Evolutionary conservation across 2,113 vertebrate genomes (phyloP).

Genomic region (Bubo bubo): DNA sequence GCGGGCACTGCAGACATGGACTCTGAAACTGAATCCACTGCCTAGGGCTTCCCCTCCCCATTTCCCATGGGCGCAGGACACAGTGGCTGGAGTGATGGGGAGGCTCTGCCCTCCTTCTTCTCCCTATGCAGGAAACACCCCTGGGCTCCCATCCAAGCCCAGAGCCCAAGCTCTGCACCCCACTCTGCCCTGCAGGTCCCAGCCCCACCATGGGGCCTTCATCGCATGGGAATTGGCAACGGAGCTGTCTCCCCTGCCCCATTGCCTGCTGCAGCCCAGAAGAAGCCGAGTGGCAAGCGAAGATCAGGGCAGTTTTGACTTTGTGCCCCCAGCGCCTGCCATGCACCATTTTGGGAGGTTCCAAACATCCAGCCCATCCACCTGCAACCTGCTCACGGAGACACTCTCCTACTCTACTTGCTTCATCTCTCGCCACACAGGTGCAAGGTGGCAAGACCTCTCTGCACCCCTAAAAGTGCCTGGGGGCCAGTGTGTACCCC

Average conservation of each 20-base stretch:
- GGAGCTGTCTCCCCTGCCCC: not conserved
- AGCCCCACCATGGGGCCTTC: not conserved
- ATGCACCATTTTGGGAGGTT: not conserved
- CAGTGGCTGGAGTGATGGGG: not conserved
- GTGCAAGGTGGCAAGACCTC: not conserved
- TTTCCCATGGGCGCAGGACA: not conserved
- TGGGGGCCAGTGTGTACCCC: accelerated
- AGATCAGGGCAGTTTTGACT: not conserved
- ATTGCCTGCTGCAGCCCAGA: not conserved
- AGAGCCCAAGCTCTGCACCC: not conserved
- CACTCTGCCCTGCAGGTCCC: not conserved
- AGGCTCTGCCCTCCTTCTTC: not conserved
- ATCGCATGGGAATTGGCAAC: not conserved
- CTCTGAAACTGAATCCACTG: not conserved
- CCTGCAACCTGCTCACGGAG: not conserved
- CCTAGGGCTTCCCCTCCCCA: not conserved
- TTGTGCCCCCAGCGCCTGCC: accelerated
- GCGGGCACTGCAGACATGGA: not conserved
- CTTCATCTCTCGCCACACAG: not conserved
- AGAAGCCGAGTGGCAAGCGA: not conserved
- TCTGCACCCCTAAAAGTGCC: not conserved
- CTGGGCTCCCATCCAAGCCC: not conserved
- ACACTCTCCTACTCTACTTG: not conserved
- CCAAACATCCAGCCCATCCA: not conserved
- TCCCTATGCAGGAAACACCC: not conserved